These are phyloP conservation scores for Cordilura impudica DNA, from an alignment of 2,888 invertebrate species.

Conservation along the genomic window DNA sequence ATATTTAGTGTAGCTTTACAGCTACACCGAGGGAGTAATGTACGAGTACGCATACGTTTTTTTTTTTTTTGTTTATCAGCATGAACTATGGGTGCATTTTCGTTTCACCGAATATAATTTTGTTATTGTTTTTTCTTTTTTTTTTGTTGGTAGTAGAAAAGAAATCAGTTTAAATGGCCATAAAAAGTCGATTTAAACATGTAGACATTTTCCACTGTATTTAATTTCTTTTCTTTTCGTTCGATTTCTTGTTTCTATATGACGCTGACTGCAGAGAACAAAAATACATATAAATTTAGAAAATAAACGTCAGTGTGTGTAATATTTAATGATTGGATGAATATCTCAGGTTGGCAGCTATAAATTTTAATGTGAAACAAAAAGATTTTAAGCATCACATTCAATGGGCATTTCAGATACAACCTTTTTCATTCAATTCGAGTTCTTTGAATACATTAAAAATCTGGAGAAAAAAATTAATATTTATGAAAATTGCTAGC, in stretches of 20 bases:
- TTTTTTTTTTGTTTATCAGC: conserved; percentile 12
- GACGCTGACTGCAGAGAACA: conserved; percentile 66
- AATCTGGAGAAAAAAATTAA: conserved; percentile 4
- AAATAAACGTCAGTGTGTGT: neutral
- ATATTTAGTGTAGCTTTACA: neutral
- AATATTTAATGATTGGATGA: conserved; percentile 40
- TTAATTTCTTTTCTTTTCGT: conserved; percentile 55
- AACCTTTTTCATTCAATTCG: conserved; percentile 42
- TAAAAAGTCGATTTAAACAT: conserved; percentile 73
- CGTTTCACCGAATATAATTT: conserved; percentile 20
- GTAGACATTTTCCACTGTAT: conserved; percentile 71
- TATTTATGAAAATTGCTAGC: conserved; percentile 21
- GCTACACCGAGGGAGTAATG: neutral
- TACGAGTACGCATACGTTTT: neutral
- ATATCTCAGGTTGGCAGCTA: conserved; percentile 48
- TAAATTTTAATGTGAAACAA: conserved; percentile 58
- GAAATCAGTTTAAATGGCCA: conserved; percentile 75
- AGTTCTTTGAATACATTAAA: conserved; percentile 75
- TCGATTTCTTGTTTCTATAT: conserved; percentile 66
- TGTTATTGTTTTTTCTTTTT: neutral
- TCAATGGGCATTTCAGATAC: conserved; percentile 19
- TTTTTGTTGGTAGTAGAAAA: conserved; percentile 64
- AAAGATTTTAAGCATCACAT: conserved; percentile 25
- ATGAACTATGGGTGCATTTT: conserved; percentile 24
- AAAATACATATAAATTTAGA: neutral